phyloP scores from a whole-genome alignment of 2,797 vertebrate species.

The Cyclopterus lumpus region DNA sequence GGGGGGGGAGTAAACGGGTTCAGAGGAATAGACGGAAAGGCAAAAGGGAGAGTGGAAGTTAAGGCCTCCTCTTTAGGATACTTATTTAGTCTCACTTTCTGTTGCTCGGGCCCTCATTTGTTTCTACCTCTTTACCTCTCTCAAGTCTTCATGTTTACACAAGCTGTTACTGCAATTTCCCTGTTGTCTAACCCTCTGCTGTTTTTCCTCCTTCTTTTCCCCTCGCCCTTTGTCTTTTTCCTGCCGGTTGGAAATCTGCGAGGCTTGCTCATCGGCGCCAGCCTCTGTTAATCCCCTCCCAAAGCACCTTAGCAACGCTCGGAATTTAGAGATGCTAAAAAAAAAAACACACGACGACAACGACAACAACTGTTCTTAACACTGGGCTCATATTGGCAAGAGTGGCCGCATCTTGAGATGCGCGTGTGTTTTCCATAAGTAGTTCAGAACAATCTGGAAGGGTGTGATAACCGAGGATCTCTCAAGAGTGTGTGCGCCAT shows the following conservation, averaged over 20 bases:
- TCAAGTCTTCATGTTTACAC: conserved; percentile 82
- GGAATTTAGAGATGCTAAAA: conserved; percentile 85
- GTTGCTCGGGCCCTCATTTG: conserved; percentile 44
- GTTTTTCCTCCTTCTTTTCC: conserved; percentile 70
- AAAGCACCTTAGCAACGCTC: conserved; percentile 87
- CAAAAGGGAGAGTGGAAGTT: conserved; percentile 56
- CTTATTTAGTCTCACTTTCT: conserved; percentile 68
- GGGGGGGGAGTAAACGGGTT: conserved; percentile 5
- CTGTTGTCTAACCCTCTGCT: conserved; percentile 74
- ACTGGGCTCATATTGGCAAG: conserved; percentile 80
- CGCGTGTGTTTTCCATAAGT: conserved; percentile 82
- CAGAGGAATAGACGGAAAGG: conserved; percentile 6
- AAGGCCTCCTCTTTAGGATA: conserved; percentile 65
- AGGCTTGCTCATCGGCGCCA: conserved; percentile 83
- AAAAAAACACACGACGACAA: conserved; percentile 68
- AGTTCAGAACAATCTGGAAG: conserved; percentile 84
- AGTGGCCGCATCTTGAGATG: conserved; percentile 82
- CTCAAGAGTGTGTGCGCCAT: conserved; percentile 72
- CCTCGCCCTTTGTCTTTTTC: conserved; percentile 75
- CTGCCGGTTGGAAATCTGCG: conserved; percentile 82
- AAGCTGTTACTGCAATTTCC: conserved; percentile 72
- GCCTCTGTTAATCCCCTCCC: conserved; percentile 83
- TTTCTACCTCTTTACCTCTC: conserved; percentile 75
- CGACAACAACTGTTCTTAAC: conserved; percentile 83
- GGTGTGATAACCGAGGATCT: conserved; percentile 83